These are phyloP conservation scores for Smutsia gigantea DNA, from an alignment of 2,797 vertebrate species.

Conservation along the genomic window DNA sequence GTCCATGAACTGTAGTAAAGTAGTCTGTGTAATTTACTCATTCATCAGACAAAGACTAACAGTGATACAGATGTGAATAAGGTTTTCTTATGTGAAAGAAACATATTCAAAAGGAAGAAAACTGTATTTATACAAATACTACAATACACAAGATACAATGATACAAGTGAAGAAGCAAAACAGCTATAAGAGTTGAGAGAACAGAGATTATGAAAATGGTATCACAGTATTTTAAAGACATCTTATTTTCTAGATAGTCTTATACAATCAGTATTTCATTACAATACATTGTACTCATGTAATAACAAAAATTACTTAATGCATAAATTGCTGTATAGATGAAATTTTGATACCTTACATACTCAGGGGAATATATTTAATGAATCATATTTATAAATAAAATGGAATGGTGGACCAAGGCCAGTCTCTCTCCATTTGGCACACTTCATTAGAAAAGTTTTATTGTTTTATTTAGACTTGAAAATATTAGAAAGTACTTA, in stretches of 20 bases:
- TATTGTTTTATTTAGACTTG: slow-evolving; percentile 38
- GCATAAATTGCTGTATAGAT: neutral
- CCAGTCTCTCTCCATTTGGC: neutral
- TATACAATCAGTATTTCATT: neutral
- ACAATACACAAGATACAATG: neutral
- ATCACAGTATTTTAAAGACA: neutral
- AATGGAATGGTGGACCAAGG: neutral
- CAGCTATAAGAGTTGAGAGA: neutral
- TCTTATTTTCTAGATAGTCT: neutral
- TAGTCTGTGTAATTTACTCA: slow-evolving; percentile 16
- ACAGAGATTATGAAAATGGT: neutral
- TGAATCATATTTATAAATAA: neutral
- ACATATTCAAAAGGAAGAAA: slow-evolving; percentile 1
- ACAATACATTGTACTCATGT: neutral
- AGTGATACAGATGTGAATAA: slow-evolving; percentile 33
- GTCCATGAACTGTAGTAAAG: neutral
- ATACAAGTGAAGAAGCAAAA: slow-evolving; percentile 11
- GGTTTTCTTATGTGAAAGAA: slow-evolving; percentile 1
- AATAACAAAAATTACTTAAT: slow-evolving; percentile 5
- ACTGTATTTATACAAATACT: neutral
- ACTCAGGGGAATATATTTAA: neutral
- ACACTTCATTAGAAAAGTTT: slow-evolving; percentile 3
- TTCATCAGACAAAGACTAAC: slow-evolving; percentile 50
- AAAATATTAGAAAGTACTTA: neutral
- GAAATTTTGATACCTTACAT: neutral